Base-by-base conservation (phyloP, 1,140 invertebrate species). In the Maconellicoccus hirsutus region DNA sequence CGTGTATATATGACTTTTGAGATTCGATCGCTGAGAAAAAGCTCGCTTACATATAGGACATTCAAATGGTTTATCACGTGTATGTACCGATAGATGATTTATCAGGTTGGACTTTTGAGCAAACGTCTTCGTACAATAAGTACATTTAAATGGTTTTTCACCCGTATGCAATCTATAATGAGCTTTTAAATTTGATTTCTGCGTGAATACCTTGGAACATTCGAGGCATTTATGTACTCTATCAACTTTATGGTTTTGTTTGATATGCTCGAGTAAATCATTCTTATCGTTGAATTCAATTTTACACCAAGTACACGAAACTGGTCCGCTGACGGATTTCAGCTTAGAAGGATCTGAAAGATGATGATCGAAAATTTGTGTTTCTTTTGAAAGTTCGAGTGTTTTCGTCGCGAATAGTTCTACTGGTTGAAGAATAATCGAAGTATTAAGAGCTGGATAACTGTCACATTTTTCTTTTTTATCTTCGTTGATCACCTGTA, bases 21-120 rank as follows among this genome's bases (percentile, higher is more conserved):
- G 38, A 72, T 75, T 72, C 25, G 75, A 75, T 70, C 74, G 73
- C 70, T 77, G 78, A 77, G 79, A 75, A 73, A 86, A 86, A 14
- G 78, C 77, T 76, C 85, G 85, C 71, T 81, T 80, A 77, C 86
- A 87, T 71, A 84, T 83, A 73, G 86, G 84, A 76, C 86, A 88
- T 23, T 82, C 80, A 75, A 84, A 86, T 19, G 83, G 83, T 72
- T 81, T 82, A 75, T 83, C 83, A 1, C 87, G 84, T 0, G 84
- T 85, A 74, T 86, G 84, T 14, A 80, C 79, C 22, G 78, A 77
- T 25, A 78, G 0, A 78, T 80, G 63, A 78, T 83, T 78, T 3
- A 79, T 81, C 21, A 85, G 76, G 25, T 84, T 75, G n/a, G 81
- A 82, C 25, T 79, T 80, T 23, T 81, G 81, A 38, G 78, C 77